phyloP scores from a whole-genome alignment of 2,888 invertebrate species.

The Pyrocoelia pectoralis region DNA sequence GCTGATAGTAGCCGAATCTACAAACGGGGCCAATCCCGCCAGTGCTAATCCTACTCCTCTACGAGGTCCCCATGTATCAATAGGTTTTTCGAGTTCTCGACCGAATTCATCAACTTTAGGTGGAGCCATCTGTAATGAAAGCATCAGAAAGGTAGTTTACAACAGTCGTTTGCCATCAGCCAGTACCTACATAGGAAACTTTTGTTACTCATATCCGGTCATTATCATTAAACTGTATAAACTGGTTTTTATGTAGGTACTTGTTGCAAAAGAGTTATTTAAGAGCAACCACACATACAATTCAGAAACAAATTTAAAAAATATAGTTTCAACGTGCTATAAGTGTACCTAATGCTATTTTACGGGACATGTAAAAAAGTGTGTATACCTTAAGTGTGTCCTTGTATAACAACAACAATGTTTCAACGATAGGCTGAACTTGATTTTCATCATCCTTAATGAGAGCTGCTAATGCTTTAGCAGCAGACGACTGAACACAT shows the following conservation, averaged over 20 bases:
- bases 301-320: neutral
- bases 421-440: constrained; percentile 67
- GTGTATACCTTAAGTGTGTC: constrained; percentile 73
- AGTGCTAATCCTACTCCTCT: constrained; percentile 88
- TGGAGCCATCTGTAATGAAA: constrained; percentile 72
- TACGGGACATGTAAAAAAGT: too few species aligned
- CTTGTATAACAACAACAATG: constrained; percentile 76
- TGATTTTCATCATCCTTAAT: constrained; percentile 64
- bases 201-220: too few species aligned
- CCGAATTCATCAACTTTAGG: constrained; percentile 92
- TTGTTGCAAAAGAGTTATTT: too few species aligned
- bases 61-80: constrained; percentile 91
- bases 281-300: too few species aligned
- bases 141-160: too few species aligned
- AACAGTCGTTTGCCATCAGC: too few species aligned
- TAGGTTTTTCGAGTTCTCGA: constrained; percentile 81
- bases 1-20: constrained; percentile 73
- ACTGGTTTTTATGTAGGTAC: too few species aligned
- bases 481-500: constrained; percentile 84
- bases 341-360: too few species aligned
- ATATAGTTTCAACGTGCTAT: too few species aligned
- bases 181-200: too few species aligned
- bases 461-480: constrained; percentile 78
- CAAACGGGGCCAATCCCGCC: constrained; percentile 77
- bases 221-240: too few species aligned